Evolutionary conservation across 2,888 invertebrate genomes (phyloP), one percentile per base, ranked within the genome.

Genomic region (Operophtera brumata): DNA sequence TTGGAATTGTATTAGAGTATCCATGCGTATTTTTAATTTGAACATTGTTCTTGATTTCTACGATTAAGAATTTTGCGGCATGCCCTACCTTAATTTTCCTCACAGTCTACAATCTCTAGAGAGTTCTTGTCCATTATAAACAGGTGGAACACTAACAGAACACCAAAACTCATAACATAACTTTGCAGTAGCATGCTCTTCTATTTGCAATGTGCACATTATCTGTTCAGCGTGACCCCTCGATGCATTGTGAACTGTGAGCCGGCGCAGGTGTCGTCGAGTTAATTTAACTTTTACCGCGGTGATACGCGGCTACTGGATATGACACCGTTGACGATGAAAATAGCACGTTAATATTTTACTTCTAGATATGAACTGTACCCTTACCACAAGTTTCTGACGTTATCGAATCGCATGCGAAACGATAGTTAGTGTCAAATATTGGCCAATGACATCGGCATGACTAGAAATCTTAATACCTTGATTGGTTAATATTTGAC

Each of bases 211-310:
- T 13, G 39, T 41, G 28, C 26, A 37, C 25, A 51, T 44, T 45
- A 44, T 36, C 41, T 34, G 47, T 34, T 35, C 37, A 12, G 43
- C 10, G 49, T 37, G 46, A 43, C 42, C 26, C 20, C 44, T 41
- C 14, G 47, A 25, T 39, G 42, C 26, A 46, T 42, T 47, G 47
- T 51, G 49, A 41, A 26, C 50, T 8, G 43, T 7, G 42, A 46
- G 46, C 13, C 11, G 14, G 10, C 13, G 5, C 55, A 51, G 47
- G 37, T 51, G 46, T 46, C 25, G 28, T 34, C 11, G 13, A 28
- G 54, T 48, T 58, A 44, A 57, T 57, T 54, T 50, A 57, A 57
- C 57, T 57, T 57, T 47, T 47, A 28, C 57, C 14, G 32, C 32
- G 14, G 34, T 12, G 13, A 37, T 34, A 11, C 25, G 32, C 13